Base-by-base conservation (phyloP, 2,797 vertebrate genomes). In the Cuculus canorus region DNA sequence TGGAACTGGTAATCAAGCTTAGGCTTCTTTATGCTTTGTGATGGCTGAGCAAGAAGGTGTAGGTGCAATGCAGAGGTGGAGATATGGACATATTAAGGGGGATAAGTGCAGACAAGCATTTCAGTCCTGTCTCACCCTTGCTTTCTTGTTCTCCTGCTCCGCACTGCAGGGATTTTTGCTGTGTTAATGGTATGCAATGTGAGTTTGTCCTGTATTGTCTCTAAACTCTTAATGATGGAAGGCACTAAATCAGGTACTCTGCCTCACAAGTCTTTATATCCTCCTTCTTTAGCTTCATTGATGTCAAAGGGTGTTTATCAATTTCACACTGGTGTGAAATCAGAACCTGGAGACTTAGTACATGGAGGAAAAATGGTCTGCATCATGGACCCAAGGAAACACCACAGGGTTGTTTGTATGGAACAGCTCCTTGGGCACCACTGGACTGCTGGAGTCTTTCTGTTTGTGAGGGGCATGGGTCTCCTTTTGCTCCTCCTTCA, bases 111-210 rank as follows among this genome's bases (percentile, higher is more conserved):
- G 30, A 13, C 0, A 1, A 66, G 21, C 21, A 4, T 61, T 81
- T 83, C 37, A 63, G 10, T 69, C 60, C 32, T 69, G 83, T n/a
- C 48, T 88, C 47, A n/a, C 13, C 11, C 19, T 1, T 10, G 32
- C 16, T 91, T 82, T 57, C 25, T 28, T 21, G 4, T 79, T 68
- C 61, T 60, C 57, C 30, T 69, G 54, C 64, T 88, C 56, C 69
- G 52, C 5, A 2, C 28, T 50, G 33, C 64, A 37, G n/a, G 50
- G 41, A 15, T 24, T 82, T 92, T 79, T 88, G 32, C 28, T 69
- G 23, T 0, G 0, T 72, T 64, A 39, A 19, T 8, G 9, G 13
- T 22, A 41, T 9, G 5, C 52, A 53, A 4, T 1, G 0, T 57
- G 60, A 50, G 32, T 65, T 82, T 2, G 1, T 25, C 19, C 27